Conservation (phyloP, 2,113 vertebrate species). For the Lucifuga dentata region DNA sequence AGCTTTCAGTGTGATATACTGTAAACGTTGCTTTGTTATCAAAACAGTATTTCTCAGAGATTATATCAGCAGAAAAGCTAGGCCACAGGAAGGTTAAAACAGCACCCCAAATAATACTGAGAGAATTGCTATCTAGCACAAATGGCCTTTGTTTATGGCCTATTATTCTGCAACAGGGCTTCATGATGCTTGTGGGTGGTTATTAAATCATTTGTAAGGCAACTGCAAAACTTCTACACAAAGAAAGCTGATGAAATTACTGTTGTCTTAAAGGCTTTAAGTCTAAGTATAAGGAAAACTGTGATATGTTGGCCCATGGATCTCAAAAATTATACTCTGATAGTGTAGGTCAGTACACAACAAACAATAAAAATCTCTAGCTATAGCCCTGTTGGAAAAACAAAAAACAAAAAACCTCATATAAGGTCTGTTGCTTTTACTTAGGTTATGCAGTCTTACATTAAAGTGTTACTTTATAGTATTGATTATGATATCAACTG, state of each 20-base stretch:
- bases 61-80: conserved; percentile 60
- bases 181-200: conserved; percentile 10
- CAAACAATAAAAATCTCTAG: no score
- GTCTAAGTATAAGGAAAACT: not conserved
- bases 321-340: no score
- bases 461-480: no score
- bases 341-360: no score
- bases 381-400: no score
- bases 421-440: no score
- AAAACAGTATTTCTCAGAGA: conserved; percentile 68
- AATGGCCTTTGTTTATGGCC: conserved; percentile 42
- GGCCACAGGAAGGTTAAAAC: conserved; percentile 43
- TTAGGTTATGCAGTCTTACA: no score
- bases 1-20: conserved; percentile 62
- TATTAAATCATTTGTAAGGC: conserved; percentile 38
- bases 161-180: conserved; percentile 27
- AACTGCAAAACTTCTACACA: conserved; percentile 13
- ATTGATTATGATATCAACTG: no score
- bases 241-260: no score
- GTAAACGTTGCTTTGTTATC: conserved; percentile 57
- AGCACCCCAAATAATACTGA: conserved; percentile 34
- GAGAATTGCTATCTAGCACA: conserved; percentile 37
- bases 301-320: no score
- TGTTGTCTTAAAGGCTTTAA: not conserved
- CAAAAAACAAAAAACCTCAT: no score